phyloP scores from a whole-genome alignment of 2,113 vertebrate species.

The Balaenoptera acutorostrata region DNA sequence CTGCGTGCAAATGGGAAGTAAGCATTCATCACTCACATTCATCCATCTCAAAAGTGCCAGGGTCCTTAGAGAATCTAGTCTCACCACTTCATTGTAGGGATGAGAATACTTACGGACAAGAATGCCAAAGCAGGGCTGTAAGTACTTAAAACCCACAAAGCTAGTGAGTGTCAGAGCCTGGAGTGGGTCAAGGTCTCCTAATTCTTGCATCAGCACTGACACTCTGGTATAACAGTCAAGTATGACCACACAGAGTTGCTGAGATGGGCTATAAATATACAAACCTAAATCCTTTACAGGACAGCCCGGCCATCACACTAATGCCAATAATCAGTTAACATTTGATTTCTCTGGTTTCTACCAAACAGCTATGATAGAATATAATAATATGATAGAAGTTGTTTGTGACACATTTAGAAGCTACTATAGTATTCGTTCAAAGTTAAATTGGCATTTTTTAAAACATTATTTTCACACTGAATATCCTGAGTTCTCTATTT shows the following conservation, averaged over 20 bases:
- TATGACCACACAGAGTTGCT: rapidly evolving
- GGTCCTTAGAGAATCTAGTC: background rate
- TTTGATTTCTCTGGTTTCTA: background rate
- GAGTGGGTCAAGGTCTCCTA: background rate
- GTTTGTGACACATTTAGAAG: background rate
- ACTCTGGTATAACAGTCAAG: background rate
- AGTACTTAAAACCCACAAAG: background rate
- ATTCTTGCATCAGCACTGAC: background rate
- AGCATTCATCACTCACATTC: background rate
- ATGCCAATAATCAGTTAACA: background rate
- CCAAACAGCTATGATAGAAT: background rate
- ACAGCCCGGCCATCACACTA: background rate
- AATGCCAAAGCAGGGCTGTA: background rate
- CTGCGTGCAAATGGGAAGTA: background rate
- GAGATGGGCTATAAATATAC: background rate
- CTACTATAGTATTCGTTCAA: background rate
- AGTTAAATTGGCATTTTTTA: background rate
- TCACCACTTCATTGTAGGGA: background rate
- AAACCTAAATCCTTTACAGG: background rate
- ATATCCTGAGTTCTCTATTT: background rate
- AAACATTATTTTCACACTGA: slow-evolving; percentile 21
- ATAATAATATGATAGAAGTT: background rate
- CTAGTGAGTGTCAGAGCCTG: too few species aligned
- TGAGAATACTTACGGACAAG: background rate
- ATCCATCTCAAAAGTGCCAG: background rate